Evolutionary conservation across 2,113 vertebrate species (phyloP), one percentile per base, ranked within the genome.

Genomic region (Mus spicilegus): DNA sequence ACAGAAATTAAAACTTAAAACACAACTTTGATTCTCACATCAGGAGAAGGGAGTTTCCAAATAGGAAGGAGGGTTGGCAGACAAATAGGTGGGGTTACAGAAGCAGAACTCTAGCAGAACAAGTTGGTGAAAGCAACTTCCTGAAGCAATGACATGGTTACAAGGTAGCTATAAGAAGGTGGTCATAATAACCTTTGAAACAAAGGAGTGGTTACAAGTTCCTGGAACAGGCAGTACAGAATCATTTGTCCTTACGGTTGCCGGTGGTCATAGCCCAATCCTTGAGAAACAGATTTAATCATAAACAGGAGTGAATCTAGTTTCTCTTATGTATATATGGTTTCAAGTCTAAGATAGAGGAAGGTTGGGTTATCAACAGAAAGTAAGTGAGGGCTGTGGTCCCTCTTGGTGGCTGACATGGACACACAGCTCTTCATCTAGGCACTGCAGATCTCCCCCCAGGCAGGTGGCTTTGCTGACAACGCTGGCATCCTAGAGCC

Each of bases 371-470:
- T 61, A 42, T 26, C n/a, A 89, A 67, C 3, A 14, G 42, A 36
- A 69, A 87, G 42, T 3, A 78, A 28, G 51, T 1, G 36, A 90
- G n/a, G 5, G 54, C 63, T 67, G 75, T 3, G 69, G 30, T 51
- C n/a, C 26, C 26, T 91, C 10, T 16, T 0, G 42, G 36, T n/a
- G 28, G 51, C 1, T 13, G 10, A 6, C 51, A 24, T 17, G 19
- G n/a, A 26, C 1, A 4, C 20, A 7, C 4, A 1, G 24, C 54
- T 58, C 49, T 54, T 46, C 1, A 11, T 22, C 36, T 26, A 28
- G 69, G 33, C 13, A 7, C 22, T 49, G 6, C 3, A 51, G 56
- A 56, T 30, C 0, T 0, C 58, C 2, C 2, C 49, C 3, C 19
- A 70, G 39, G n/a, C 16, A 19, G 58, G 70, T 1, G 49, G 17